phyloP scores from a whole-genome alignment of 2,113 vertebrate genomes.

The Cyprinus carpio region DNA sequence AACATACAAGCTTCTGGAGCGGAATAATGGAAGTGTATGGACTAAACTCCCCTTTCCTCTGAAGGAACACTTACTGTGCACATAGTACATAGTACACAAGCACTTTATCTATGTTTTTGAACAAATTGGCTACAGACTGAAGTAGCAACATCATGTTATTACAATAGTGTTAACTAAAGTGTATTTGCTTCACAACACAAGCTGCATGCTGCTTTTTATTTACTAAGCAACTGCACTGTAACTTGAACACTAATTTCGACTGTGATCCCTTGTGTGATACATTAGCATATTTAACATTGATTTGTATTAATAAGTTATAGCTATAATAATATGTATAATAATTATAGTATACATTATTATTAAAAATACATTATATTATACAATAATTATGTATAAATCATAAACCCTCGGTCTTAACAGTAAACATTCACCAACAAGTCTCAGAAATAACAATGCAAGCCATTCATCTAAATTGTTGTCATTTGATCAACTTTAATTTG shows the following conservation, averaged over 20 bases:
- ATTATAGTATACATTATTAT: too few species aligned
- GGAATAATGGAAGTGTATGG: not conserved
- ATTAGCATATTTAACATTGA: not conserved
- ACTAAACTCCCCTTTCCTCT: not conserved
- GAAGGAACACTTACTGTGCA: not conserved
- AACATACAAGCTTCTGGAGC: not conserved
- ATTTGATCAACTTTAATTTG: conserved; percentile 17
- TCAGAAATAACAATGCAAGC: not conserved
- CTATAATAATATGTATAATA: too few species aligned
- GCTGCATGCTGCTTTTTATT: not conserved
- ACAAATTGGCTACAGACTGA: not conserved
- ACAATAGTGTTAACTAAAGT: not conserved
- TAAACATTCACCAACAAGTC: conserved; percentile 5
- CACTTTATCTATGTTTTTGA: not conserved
- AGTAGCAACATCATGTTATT: not conserved
- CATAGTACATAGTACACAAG: not conserved
- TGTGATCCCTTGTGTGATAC: not conserved
- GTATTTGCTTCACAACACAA: not conserved
- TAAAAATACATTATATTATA: too few species aligned
- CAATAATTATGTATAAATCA: not conserved
- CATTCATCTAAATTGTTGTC: not conserved
- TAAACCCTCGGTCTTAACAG: not conserved
- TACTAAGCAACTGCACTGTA: not conserved
- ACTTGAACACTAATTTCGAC: not conserved
- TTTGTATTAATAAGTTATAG: not conserved